Evolutionary conservation across 53 echinoderm and acorn worm genomes (phyloP), one percentile per base, ranked within the genome.

Genomic region (Temnopleurus reevesii): DNA sequence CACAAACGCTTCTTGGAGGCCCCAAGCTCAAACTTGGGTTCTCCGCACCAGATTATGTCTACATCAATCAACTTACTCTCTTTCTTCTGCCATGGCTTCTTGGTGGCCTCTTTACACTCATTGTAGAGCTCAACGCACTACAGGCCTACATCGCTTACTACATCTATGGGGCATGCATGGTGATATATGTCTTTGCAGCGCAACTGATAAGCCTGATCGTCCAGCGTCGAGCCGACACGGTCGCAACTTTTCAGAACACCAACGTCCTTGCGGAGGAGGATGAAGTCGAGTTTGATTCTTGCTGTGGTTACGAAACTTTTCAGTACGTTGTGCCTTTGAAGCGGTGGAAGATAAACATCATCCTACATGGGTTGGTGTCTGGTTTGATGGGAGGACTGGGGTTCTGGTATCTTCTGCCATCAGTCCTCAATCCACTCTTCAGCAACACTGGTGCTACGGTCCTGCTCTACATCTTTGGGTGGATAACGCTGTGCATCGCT

Each of bases 261-360:
- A 81, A 81, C 2, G 77, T 97, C 21, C 91, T 97, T 19, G 90
- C 97, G 2, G 97, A 97, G 34, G 98, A 97, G 47, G 98, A 95
- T 27, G 95, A 97, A 86, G 93, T 97, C 2, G 95, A 97, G 6
- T 97, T 97, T 92, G 94, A 95, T 9, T 91, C 93, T 1, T 94
- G 94, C 76, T 94, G 91, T 34, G 92, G 93, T 13, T 45, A 84
- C 5, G 93, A 97, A 19, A 94, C 95, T 12, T 81, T 95, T 28
- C 84, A 97, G 46, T 97, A 92, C 53, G 49, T 94, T 53, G 55
- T 97, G 29, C 98, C 98, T 25, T 90, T 86, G 28, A 97, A 97
- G 80, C 94, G 93, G 35, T 94, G 41, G 81, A 95, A 93, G 77
- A 63, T 93, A 8, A 97, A 97, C 84, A 94, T 97, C 19, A 1